Conservation (phyloP, 2,888 invertebrate genomes). For the Ophion costatus region DNA sequence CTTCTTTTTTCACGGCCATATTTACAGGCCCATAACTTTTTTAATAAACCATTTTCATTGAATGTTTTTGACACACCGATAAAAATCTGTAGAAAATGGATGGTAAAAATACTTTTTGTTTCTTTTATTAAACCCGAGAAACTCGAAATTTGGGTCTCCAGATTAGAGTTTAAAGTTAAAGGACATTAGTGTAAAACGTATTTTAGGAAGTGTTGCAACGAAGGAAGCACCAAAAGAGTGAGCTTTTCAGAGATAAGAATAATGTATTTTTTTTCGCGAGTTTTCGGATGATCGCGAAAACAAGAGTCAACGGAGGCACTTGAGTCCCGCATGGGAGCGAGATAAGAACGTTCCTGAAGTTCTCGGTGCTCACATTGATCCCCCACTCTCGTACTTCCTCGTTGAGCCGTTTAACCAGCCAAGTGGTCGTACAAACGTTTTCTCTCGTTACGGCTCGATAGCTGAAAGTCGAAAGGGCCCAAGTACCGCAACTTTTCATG, state of each 20-base stretch:
- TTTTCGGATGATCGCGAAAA: conserved; percentile 46
- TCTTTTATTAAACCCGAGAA: too few relatives aligned
- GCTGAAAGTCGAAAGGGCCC: not conserved
- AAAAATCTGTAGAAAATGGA: too few relatives aligned
- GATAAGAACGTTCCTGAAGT: conserved; percentile 56
- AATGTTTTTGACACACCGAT: too few relatives aligned
- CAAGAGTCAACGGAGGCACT: conserved; percentile 31
- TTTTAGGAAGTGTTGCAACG: too few relatives aligned
- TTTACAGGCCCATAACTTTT: too few relatives aligned
- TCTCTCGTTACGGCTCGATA: not conserved
- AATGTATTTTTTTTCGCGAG: conserved; percentile 22
- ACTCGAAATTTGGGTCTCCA: too few relatives aligned
- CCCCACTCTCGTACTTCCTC: conserved; percentile 48
- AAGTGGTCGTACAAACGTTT: conserved; percentile 56
- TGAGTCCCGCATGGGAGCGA: conserved; percentile 40
- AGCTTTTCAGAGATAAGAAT: not conserved
- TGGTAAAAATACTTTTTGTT: too few relatives aligned
- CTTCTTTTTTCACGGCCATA: too few relatives aligned
- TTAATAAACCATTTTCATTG: too few relatives aligned
- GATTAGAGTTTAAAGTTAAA: too few relatives aligned
- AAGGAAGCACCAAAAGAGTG: not conserved
- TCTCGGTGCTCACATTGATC: conserved; percentile 34
- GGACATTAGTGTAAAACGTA: too few relatives aligned
- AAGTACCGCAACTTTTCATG: not conserved
- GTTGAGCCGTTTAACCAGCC: conserved; percentile 66